Conservation (phyloP, 2,113 vertebrate species). For the Ophiodon elongatus region DNA sequence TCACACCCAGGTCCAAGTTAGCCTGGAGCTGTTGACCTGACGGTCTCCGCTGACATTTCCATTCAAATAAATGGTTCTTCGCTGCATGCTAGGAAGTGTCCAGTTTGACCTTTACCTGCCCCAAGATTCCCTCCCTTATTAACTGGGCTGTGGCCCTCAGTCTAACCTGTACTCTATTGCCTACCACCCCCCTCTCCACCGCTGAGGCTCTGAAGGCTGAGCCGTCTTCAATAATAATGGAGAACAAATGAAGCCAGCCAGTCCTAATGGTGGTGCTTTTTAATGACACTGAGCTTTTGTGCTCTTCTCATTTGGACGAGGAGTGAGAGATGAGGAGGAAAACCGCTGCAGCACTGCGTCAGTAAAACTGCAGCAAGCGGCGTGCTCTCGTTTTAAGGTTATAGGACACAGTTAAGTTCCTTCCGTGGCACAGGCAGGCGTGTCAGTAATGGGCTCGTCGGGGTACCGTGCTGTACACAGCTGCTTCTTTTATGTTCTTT, state of each 20-base stretch:
- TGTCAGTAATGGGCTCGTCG: constrained; percentile 70
- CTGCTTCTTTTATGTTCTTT: constrained; percentile 82
- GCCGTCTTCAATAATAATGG: constrained; percentile 75
- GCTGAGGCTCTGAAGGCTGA: constrained; percentile 52
- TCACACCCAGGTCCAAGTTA: constrained; percentile 83
- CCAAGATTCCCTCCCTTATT: constrained; percentile 73
- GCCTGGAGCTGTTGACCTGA: constrained; percentile 83
- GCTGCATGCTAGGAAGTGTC: constrained; percentile 84
- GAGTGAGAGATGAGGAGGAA: constrained; percentile 50
- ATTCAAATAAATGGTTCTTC: constrained; percentile 85
- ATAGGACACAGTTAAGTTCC: constrained; percentile 74
- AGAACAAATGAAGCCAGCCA: constrained; percentile 74
- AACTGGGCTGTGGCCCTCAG: constrained; percentile 62
- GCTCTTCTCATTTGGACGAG: constrained; percentile 66
- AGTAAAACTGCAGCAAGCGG: constrained; percentile 62
- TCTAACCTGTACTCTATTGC: constrained; percentile 76
- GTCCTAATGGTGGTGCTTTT: constrained; percentile 73
- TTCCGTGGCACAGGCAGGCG: constrained; percentile 62
- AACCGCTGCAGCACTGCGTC: constrained; percentile 42
- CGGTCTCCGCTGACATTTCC: constrained; percentile 79
- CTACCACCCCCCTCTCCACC: constrained; percentile 29
- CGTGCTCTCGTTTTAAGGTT: constrained; percentile 73
- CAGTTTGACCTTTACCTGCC: constrained; percentile 84
- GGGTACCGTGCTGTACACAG: constrained; percentile 71
- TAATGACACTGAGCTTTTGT: constrained; percentile 74